phyloP scores from a whole-genome alignment of 2,113 vertebrate species.

The Limnothrissa miodon region DNA sequence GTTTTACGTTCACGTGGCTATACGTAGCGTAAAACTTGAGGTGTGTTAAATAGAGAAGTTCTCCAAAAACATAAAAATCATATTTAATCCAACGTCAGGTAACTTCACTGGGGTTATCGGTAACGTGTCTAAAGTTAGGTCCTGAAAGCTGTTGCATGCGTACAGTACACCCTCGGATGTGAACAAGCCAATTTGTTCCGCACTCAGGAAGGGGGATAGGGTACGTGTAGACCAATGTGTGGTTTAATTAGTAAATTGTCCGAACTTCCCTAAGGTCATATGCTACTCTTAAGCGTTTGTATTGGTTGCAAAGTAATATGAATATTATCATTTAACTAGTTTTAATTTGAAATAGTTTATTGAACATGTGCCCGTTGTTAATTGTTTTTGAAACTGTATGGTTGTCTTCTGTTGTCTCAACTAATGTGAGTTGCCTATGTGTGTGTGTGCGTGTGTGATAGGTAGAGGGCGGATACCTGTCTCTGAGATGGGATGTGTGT shows the following conservation, averaged over 20 bases:
- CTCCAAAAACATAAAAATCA: neutral
- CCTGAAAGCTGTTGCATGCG: constrained; percentile 47
- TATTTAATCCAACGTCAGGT: neutral
- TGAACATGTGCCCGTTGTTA: neutral
- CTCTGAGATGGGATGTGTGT: constrained; percentile 85
- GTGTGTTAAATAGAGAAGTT: neutral
- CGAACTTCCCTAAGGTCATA: neutral
- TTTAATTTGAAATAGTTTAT: too few relatives aligned
- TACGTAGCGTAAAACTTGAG: neutral
- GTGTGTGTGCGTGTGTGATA: neutral
- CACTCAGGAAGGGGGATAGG: neutral
- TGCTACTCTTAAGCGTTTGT: neutral
- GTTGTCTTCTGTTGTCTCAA: neutral
- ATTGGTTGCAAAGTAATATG: neutral
- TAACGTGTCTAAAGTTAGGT: neutral
- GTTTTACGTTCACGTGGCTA: constrained; percentile 6
- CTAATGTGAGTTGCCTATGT: neutral
- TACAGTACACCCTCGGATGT: too few relatives aligned
- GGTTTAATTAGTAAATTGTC: neutral
- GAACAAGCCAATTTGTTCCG: neutral
- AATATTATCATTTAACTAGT: neutral
- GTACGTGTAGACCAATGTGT: constrained; percentile 24
- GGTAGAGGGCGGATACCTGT: constrained; percentile 58
- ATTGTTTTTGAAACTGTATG: neutral
- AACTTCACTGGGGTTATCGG: neutral